These are phyloP conservation scores for Eristalis pertinax DNA, from an alignment of 2,888 invertebrate species.

Conservation along the genomic window DNA sequence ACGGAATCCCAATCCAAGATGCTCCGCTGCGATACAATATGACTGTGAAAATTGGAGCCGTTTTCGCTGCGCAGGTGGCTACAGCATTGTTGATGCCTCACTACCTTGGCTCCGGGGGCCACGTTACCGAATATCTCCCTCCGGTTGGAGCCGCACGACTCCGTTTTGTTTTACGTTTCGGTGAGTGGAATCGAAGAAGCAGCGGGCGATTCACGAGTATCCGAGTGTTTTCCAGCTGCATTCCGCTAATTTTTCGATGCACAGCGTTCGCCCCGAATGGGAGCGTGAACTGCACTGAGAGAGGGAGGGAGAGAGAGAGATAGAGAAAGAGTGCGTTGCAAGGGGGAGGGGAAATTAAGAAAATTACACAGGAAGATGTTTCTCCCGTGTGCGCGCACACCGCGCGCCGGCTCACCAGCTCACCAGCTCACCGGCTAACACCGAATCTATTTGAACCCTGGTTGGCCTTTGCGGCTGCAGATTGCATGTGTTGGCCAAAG, in stretches of 20 bases:
- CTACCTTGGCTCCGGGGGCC: background rate
- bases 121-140: slow-evolving; percentile 37
- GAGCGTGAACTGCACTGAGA: slow-evolving; percentile 18
- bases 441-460: slow-evolving; percentile 70
- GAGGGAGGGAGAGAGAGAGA: too few relatives aligned
- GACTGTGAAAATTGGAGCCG: slow-evolving; percentile 70
- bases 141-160: slow-evolving; percentile 68
- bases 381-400: slow-evolving; percentile 37
- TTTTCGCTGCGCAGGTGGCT: slow-evolving; percentile 70
- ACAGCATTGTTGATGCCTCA: slow-evolving; percentile 66
- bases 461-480: slow-evolving; percentile 56
- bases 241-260: slow-evolving; percentile 69
- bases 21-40: slow-evolving; percentile 59
- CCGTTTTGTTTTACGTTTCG: slow-evolving; percentile 26
- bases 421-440: slow-evolving; percentile 47
- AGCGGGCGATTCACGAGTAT: slow-evolving; percentile 63
- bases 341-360: slow-evolving; percentile 59
- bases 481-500: slow-evolving; percentile 25
- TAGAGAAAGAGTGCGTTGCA: slow-evolving; percentile 50
- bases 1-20: slow-evolving; percentile 55
- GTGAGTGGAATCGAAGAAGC: slow-evolving; percentile 32
- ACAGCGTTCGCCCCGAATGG: slow-evolving; percentile 25
- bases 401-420: slow-evolving; percentile 36
- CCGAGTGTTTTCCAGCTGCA: slow-evolving; percentile 53
- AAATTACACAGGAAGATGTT: slow-evolving; percentile 70